Evolutionary conservation across 2,797 vertebrate species (phyloP).

Genomic region (Myoxocephalus aenaeus): DNA sequence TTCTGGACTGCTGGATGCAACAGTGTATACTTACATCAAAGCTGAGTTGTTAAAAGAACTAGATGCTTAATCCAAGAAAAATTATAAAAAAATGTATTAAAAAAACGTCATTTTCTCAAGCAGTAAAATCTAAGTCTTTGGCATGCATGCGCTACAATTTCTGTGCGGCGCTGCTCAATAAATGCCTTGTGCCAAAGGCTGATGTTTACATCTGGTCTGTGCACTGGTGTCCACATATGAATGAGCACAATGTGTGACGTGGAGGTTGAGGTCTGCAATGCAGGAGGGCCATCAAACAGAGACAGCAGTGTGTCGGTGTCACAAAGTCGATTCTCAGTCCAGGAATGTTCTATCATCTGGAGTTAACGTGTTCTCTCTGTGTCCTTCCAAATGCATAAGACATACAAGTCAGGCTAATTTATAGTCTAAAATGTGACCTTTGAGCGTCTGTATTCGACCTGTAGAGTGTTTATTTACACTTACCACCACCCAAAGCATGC

Average conservation of each 20-base stretch:
- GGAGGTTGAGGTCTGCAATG: slow-evolving; percentile 17
- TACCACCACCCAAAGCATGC: slow-evolving; percentile 5
- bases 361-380: slow-evolving; percentile 24
- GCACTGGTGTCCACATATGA: slow-evolving; percentile 23
- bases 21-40: neutral
- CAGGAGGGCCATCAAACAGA: slow-evolving; percentile 47
- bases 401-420: slow-evolving; percentile 7
- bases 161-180: slow-evolving; percentile 1
- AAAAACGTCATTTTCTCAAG: neutral
- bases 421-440: neutral
- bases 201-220: slow-evolving; percentile 23
- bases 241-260: slow-evolving; percentile 30
- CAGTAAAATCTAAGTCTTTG: neutral
- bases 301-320: slow-evolving; percentile 54
- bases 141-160: neutral
- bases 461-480: slow-evolving; percentile 26
- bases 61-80: neutral
- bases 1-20: neutral
- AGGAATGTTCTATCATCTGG: slow-evolving; percentile 66
- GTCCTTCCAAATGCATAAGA: slow-evolving; percentile 18
- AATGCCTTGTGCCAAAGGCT: neutral
- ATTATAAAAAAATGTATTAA: neutral
- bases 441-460: neutral
- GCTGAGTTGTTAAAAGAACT: neutral
- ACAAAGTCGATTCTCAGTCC: slow-evolving; percentile 40